Percentiles rank a stretch among this genome's conserved stretches.
phyloP scores from a whole-genome alignment of 2,797 vertebrate genomes.

The Eurystomus glaucurus region DNA sequence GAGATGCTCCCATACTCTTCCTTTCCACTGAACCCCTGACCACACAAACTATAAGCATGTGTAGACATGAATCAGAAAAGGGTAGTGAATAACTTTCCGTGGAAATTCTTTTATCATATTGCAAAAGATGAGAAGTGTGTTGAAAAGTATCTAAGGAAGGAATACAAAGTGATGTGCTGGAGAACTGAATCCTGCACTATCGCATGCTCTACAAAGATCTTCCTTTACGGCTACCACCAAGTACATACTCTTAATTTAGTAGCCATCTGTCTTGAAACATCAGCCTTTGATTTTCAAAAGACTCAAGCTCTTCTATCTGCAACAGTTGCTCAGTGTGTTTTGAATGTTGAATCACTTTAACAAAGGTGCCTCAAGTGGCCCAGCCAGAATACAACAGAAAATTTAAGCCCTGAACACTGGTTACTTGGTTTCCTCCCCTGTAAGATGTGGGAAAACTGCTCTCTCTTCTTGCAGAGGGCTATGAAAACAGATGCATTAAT shows the following conservation, averaged over 20 bases:
- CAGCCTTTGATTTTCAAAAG: not conserved
- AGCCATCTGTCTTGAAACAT: not conserved
- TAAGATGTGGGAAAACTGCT: not conserved
- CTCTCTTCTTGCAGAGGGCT: not conserved
- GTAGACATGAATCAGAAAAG: not conserved
- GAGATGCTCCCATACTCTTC: not conserved
- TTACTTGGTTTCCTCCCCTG: not conserved
- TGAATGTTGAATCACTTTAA: not conserved
- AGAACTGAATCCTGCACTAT: not conserved
- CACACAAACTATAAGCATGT: not conserved
- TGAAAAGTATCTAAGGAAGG: not conserved
- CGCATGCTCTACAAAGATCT: rapidly evolving
- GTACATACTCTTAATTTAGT: not conserved
- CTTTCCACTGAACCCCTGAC: not conserved
- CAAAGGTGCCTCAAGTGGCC: not conserved
- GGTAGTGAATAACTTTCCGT: not conserved
- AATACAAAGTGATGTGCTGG: not conserved
- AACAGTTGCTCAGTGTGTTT: not conserved
- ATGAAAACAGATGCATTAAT: not conserved
- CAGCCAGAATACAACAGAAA: not conserved
- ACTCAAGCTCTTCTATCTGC: not conserved
- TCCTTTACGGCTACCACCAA: not conserved
- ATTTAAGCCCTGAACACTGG: not conserved
- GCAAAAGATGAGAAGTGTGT: not conserved
- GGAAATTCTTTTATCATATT: not conserved